Conservation (phyloP, 2,888 invertebrate species). For the Lasioglossum pauxillum region DNA sequence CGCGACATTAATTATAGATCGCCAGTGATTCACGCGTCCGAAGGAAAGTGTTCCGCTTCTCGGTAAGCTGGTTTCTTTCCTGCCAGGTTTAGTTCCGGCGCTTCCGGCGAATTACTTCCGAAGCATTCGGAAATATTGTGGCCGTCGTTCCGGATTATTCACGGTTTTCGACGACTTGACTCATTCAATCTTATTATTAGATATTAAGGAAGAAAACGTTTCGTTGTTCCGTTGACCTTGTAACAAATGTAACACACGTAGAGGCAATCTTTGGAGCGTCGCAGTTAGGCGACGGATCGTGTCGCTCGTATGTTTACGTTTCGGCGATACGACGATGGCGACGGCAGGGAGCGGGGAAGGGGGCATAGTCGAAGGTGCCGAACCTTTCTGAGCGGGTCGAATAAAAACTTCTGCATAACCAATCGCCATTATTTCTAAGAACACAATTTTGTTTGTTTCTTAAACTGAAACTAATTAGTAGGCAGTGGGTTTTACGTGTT, state of each 20-base stretch:
- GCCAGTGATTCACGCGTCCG: constrained; percentile 12
- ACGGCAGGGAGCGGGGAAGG: too few species aligned
- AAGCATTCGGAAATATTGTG: constrained; percentile 28
- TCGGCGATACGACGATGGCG: too few species aligned
- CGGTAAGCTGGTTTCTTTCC: constrained; percentile 11
- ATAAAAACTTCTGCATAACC: too few species aligned
- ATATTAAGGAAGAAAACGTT: background rate
- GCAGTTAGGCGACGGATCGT: too few species aligned
- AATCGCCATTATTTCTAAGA: too few species aligned
- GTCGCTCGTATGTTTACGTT: too few species aligned
- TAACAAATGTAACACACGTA: background rate
- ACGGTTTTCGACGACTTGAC: constrained; percentile 14
- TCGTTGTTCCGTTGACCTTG: background rate
- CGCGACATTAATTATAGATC: background rate
- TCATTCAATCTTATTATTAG: constrained; percentile 10
- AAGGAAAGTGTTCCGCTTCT: background rate
- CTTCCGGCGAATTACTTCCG: constrained; percentile 35
- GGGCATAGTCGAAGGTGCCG: too few species aligned
- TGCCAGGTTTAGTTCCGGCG: constrained; percentile 26
- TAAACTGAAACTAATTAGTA: too few species aligned
- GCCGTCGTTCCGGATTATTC: constrained; percentile 17
- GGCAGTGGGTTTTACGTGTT: too few species aligned
- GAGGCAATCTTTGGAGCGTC: too few species aligned
- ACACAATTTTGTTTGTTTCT: too few species aligned
- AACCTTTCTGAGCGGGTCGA: too few species aligned